Conservation (phyloP, 2,888 invertebrate genomes). For the Pterostichus madidus region DNA sequence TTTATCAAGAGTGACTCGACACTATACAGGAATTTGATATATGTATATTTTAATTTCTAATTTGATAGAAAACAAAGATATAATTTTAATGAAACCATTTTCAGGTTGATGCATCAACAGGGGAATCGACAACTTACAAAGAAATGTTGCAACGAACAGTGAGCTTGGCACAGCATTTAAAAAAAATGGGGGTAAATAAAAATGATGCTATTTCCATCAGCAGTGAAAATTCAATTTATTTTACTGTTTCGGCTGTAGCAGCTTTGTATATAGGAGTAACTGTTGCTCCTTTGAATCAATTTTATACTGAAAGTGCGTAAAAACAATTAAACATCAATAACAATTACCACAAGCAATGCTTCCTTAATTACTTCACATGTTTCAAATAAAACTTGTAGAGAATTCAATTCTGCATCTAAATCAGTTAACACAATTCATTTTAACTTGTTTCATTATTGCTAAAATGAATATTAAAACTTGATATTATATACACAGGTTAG, state of each 20-base stretch:
- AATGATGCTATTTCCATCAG: slow-evolving; percentile 79
- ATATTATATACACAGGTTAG: no score
- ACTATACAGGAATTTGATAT: no score
- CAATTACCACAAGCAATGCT: not conserved
- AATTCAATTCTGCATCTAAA: no score
- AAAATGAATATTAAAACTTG: no score
- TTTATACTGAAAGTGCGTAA: slow-evolving; percentile 78
- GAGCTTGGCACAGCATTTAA: slow-evolving; percentile 71
- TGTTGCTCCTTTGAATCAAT: slow-evolving; percentile 79
- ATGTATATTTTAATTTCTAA: no score
- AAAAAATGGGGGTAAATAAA: slow-evolving; percentile 77
- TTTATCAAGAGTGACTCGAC: no score
- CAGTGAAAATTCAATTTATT: slow-evolving; percentile 81
- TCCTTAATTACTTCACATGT: slow-evolving; percentile 1
- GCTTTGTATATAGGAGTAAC: slow-evolving; percentile 79
- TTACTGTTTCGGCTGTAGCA: slow-evolving; percentile 78
- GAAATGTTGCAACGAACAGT: slow-evolving; percentile 3
- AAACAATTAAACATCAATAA: not conserved
- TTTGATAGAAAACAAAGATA: no score
- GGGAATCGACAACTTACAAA: slow-evolving; percentile 77
- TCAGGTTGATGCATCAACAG: slow-evolving; percentile 80
- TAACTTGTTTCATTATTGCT: no score
- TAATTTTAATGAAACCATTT: not conserved
- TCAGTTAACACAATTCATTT: no score
- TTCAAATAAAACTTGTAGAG: no score